A percentile compares a stretch with the other conserved stretches of the same genome.
These are phyloP conservation scores for Trematomus bernacchii DNA, from an alignment of 2,797 vertebrate genomes.

Conservation along the genomic window DNA sequence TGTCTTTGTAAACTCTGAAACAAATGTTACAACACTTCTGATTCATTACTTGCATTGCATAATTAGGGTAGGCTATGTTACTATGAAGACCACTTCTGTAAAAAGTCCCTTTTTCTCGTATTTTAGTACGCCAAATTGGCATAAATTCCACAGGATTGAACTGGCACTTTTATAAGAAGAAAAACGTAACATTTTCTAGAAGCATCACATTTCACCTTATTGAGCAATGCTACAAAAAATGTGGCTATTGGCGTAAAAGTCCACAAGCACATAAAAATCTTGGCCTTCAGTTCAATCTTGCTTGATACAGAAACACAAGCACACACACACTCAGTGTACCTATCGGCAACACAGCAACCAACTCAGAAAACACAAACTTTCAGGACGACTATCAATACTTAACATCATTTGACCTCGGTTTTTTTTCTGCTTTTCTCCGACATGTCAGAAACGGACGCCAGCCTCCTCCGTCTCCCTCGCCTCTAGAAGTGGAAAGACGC, in stretches of 20 bases:
- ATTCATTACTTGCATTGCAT: not conserved
- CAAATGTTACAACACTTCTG: no score
- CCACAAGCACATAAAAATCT: not conserved
- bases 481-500: constrained; percentile 29
- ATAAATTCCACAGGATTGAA: not conserved
- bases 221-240: not conserved
- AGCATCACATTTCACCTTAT: not conserved
- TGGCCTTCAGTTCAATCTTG: constrained; percentile 10
- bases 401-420: constrained; percentile 11
- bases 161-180: not conserved
- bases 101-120: not conserved
- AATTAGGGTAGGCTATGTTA: not conserved
- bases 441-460: constrained; percentile 26
- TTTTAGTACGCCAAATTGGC: not conserved
- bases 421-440: constrained; percentile 1
- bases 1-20: not conserved
- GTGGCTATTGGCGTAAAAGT: not conserved
- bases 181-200: not conserved
- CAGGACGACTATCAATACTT: constrained; percentile 21
- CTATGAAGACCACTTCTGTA: not conserved
- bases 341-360: constrained; percentile 14
- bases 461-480: constrained; percentile 9
- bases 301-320: constrained; percentile 19
- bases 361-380: constrained; percentile 24
- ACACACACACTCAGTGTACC: not conserved